These are phyloP conservation scores for Cosmorhoe ocellata DNA, from an alignment of 2,888 invertebrate genomes.

Conservation along the genomic window DNA sequence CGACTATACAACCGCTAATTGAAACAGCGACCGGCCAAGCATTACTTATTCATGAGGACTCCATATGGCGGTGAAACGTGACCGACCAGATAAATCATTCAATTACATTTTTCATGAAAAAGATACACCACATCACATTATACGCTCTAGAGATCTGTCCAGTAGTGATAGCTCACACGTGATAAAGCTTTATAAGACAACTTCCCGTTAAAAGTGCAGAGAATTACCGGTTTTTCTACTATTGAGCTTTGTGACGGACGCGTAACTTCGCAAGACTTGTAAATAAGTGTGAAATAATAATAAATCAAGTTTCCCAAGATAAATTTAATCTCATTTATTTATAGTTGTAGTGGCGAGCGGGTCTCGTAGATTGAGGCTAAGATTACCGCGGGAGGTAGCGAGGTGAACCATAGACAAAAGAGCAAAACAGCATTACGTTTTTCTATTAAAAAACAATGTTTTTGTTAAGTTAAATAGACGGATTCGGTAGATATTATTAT, in stretches of 20 bases:
- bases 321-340: constrained; percentile 41
- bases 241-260: constrained; percentile 18
- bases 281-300: constrained; percentile 32
- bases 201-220: constrained; percentile 32
- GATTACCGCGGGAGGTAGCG: no score
- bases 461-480: background rate
- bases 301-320: constrained; percentile 44
- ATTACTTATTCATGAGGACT: constrained; percentile 82
- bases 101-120: constrained; percentile 77
- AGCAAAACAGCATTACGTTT: no score
- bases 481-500: background rate
- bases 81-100: constrained; percentile 78
- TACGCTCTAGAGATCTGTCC: constrained; percentile 38
- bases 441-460: no score
- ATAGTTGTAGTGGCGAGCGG: constrained; percentile 18
- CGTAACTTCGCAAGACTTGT: constrained; percentile 30
- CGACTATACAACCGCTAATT: constrained; percentile 79
- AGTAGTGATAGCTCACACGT: constrained; percentile 39
- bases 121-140: constrained; percentile 38
- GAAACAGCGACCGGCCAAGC: constrained; percentile 78
- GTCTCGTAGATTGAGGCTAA: constrained; percentile 2
- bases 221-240: constrained; percentile 42
- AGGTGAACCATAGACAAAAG: no score
- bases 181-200: constrained; percentile 38
- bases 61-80: constrained; percentile 79